Conservation (phyloP, 2,797 vertebrate genomes). For the Remorina albescens region DNA sequence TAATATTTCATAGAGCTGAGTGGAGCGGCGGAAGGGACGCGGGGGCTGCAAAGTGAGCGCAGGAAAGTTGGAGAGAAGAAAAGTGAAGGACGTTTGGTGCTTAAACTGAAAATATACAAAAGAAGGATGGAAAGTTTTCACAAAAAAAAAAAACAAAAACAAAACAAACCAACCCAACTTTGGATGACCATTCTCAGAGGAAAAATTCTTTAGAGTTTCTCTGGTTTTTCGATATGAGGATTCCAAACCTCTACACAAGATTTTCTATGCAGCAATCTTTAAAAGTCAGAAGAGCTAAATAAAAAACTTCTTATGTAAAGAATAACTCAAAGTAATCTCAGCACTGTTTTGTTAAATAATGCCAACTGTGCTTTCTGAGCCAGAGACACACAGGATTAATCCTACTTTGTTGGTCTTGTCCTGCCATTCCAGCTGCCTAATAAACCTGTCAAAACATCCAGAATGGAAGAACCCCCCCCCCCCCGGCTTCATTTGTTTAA, state of each 20-base stretch:
- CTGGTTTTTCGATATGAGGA: neutral
- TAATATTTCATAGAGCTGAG: constrained; percentile 80
- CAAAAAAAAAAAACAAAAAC: neutral
- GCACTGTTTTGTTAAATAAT: constrained; percentile 42
- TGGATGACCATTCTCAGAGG: neutral
- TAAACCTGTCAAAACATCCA: constrained; percentile 78
- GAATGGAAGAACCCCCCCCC: constrained; percentile 31
- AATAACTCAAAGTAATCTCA: neutral
- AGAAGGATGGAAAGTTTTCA: neutral
- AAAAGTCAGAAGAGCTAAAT: constrained; percentile 16
- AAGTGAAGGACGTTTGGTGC: constrained; percentile 37
- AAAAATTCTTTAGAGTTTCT: neutral
- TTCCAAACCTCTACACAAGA: neutral
- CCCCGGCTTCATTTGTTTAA: constrained; percentile 26
- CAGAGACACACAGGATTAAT: constrained; percentile 70
- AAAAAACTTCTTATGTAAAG: neutral
- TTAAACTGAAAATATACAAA: constrained; percentile 24
- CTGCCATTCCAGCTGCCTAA: constrained; percentile 78
- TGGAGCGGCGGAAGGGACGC: constrained; percentile 25
- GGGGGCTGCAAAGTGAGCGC: constrained; percentile 12
- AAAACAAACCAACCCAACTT: too few relatives aligned
- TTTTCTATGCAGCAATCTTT: neutral
- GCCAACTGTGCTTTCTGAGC: constrained; percentile 50
- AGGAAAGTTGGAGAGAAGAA: constrained; percentile 37
- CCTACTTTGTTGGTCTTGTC: constrained; percentile 70